phyloP scores from a whole-genome alignment of 2,113 vertebrate species.

The Indicator indicator region DNA sequence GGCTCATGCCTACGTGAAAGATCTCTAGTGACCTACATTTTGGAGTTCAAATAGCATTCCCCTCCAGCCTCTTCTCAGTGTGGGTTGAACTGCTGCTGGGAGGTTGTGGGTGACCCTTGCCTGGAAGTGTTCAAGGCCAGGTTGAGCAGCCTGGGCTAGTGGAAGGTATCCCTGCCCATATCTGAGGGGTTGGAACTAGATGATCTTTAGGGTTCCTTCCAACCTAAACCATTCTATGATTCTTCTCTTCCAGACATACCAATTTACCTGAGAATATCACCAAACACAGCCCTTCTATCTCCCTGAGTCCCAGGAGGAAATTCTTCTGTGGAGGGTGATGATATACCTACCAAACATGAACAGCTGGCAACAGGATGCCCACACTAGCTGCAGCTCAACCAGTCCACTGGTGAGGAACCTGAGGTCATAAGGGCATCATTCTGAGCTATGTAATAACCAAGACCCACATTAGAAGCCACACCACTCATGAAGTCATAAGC shows the following conservation, averaged over 20 bases:
- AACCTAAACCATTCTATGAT: too few species aligned
- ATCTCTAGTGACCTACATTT: not conserved
- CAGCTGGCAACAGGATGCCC: not conserved
- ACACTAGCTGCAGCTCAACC: too few species aligned
- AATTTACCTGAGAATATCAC: not conserved
- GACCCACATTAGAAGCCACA: not conserved
- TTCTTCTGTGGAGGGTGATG: not conserved
- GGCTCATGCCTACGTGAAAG: not conserved
- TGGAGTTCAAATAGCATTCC: not conserved
- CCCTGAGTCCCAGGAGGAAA: not conserved
- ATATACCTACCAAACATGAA: not conserved
- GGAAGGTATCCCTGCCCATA: too few species aligned
- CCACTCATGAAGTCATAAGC: not conserved
- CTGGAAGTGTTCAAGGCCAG: too few species aligned
- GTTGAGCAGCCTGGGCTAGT: too few species aligned
- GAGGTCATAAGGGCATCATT: not conserved
- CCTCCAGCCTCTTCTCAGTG: not conserved
- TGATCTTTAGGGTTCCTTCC: too few species aligned
- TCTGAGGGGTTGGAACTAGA: too few species aligned
- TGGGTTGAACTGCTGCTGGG: not conserved
- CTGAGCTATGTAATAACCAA: not conserved
- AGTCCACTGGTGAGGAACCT: not conserved
- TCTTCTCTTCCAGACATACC: not conserved
- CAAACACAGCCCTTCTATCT: not conserved
- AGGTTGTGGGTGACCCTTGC: too few species aligned